phyloP scores from a whole-genome alignment of 2,888 invertebrate genomes.

The Parnassius apollo region DNA sequence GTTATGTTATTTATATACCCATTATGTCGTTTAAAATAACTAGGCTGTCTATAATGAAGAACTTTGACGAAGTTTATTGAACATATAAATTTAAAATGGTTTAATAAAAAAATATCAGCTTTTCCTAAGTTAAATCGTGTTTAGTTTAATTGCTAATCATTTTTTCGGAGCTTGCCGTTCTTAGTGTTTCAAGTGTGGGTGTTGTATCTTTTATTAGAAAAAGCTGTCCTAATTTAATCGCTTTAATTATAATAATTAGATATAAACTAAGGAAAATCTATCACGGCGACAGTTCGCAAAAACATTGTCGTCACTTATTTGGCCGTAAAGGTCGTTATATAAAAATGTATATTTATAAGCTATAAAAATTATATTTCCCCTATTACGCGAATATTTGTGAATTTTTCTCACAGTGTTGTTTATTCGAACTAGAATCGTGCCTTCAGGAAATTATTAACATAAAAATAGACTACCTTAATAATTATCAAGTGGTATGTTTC shows the following conservation, averaged over 20 bases:
- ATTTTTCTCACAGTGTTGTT: too few species aligned
- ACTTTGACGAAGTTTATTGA: too few species aligned
- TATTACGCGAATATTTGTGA: too few species aligned
- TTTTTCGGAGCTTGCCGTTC: too few species aligned
- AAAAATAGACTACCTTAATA: constrained; percentile 1
- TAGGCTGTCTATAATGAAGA: too few species aligned
- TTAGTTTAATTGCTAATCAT: too few species aligned
- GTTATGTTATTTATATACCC: too few species aligned
- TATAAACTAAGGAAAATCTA: constrained; percentile 11
- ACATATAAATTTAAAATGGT: too few species aligned
- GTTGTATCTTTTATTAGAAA: background rate
- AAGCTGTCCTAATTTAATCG: constrained; percentile 2
- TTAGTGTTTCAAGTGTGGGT: background rate
- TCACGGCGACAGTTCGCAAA: constrained; percentile 1
- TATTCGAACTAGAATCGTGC: background rate
- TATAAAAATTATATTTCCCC: too few species aligned
- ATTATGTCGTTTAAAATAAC: too few species aligned
- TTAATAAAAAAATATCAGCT: too few species aligned
- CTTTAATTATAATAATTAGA: constrained; percentile 14
- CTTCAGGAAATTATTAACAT: constrained; percentile 8
- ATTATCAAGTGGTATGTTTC: constrained; percentile 20
- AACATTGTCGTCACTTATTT: constrained; percentile 16
- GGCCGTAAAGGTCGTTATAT: constrained; percentile 13
- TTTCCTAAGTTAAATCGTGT: too few species aligned
- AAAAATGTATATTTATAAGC: constrained; percentile 12